phyloP scores from a whole-genome alignment of 2,888 invertebrate species.

The Netelia inedita region DNA sequence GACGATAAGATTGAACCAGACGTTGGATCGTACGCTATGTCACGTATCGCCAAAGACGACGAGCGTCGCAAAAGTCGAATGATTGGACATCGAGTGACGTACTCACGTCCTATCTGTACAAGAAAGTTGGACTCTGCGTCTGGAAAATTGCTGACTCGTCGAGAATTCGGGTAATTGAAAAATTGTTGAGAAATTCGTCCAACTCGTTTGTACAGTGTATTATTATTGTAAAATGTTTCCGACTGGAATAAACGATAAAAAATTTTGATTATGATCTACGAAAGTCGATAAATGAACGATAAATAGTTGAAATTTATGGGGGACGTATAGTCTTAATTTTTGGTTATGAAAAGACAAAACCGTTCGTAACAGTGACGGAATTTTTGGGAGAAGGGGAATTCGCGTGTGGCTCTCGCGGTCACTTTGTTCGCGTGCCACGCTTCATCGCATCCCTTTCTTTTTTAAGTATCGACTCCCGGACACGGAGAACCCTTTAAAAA shows the following conservation, averaged over 20 bases:
- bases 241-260: background rate
- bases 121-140: background rate
- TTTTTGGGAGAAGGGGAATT: background rate
- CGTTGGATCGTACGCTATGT: slow-evolving; percentile 30
- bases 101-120: background rate
- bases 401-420: slow-evolving; percentile 45
- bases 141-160: background rate
- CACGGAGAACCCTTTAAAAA: slow-evolving; percentile 78
- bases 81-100: slow-evolving; percentile 29
- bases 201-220: background rate
- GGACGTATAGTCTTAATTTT: background rate
- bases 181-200: background rate
- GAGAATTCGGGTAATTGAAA: background rate
- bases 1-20: slow-evolving; percentile 45
- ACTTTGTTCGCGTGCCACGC: slow-evolving; percentile 66
- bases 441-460: slow-evolving; percentile 69
- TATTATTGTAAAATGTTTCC: background rate
- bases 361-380: background rate
- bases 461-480: slow-evolving; percentile 62
- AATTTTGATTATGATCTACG: background rate
- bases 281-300: background rate
- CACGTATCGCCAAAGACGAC: slow-evolving; percentile 52
- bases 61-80: slow-evolving; percentile 31
- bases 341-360: background rate
- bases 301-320: background rate